Evolutionary conservation across 1,140 invertebrate species (phyloP), one percentile per base, ranked within the genome.

Genomic region (Tachypleus tridentatus): DNA sequence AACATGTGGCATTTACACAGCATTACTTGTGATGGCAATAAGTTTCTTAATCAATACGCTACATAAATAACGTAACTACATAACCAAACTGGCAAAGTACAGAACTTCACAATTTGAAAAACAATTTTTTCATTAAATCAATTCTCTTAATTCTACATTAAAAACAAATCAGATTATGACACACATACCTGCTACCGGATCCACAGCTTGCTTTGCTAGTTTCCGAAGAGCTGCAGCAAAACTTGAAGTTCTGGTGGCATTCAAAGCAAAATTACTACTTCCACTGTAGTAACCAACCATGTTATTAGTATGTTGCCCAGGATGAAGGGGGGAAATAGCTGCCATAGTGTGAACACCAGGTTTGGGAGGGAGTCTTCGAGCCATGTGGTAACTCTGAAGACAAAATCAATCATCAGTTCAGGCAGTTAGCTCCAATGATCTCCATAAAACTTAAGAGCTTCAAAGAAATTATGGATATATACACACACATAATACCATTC

Each of bases 201-300:
- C 79, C 57, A 77, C 85, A 53, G 86, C 86, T 73, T 89, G 87
- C 75, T 91, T 88, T 57, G 88, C 88, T 64, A 91, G 77, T 74
- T 87, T 88, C 64, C 88, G 80, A 63, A 91, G 75, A 4, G 87
- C 87, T 4, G 88, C 87, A 49, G 88, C 87, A 78, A 90, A 91
- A 51, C 84, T 81, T 53, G 78, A 78, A 4, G 75, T 76, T 49
- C 66, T 57, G n/a, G 66, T 67, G 6, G 66, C 66, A 59, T 58
- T 62, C 6, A 67, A 52, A n/a, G 66, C 63, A 11, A 59, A 58
- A 60, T 67, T 67, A 10, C 56, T 58, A 9, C 51, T 61, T 49
- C 53, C 58, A 4, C 51, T 49, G 52, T 62, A 64, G n/a, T 63
- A 57, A 9, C 60, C 56, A n/a, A 64, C 62, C 8, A 49, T 50